These are phyloP conservation scores for Morpho achilles DNA, from an alignment of 2,888 invertebrate species.

Conservation along the genomic window DNA sequence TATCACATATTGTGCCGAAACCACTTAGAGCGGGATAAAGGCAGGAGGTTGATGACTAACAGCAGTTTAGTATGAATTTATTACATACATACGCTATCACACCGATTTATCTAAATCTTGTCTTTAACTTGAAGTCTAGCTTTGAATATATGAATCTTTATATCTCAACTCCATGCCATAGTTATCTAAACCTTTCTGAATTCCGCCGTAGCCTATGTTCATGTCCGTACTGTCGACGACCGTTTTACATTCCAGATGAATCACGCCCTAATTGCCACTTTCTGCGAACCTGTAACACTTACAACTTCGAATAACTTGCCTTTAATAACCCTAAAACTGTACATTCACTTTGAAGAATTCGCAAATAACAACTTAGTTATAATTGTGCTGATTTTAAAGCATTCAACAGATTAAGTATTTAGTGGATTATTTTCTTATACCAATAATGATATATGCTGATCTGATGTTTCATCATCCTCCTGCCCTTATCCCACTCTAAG, in stretches of 20 bases:
- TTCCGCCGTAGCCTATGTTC: conserved; percentile 30
- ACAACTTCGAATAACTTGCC: conserved; percentile 48
- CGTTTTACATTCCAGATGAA: conserved; percentile 40
- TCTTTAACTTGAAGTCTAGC: too few species aligned
- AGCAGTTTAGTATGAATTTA: too few species aligned
- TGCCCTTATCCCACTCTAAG: too few species aligned
- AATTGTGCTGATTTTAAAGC: not conserved
- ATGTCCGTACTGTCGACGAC: conserved; percentile 28
- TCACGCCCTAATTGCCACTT: conserved; percentile 48
- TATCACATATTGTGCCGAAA: too few species aligned
- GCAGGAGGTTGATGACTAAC: too few species aligned
- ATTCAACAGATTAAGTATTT: too few species aligned
- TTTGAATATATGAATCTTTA: not conserved
- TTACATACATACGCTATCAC: too few species aligned
- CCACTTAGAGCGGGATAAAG: too few species aligned
- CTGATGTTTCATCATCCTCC: too few species aligned
- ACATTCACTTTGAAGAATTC: conserved; percentile 33
- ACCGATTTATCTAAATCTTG: too few species aligned
- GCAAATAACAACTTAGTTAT: conserved; percentile 8
- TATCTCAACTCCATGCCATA: conserved; percentile 23
- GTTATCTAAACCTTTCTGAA: conserved; percentile 28
- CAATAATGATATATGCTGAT: too few species aligned
- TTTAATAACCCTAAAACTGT: conserved; percentile 55
- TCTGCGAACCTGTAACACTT: conserved; percentile 47
- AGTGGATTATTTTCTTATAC: too few species aligned